Evolutionary conservation across 2,888 invertebrate species (phyloP).

Genomic region (Aspidiotus rigidus): DNA sequence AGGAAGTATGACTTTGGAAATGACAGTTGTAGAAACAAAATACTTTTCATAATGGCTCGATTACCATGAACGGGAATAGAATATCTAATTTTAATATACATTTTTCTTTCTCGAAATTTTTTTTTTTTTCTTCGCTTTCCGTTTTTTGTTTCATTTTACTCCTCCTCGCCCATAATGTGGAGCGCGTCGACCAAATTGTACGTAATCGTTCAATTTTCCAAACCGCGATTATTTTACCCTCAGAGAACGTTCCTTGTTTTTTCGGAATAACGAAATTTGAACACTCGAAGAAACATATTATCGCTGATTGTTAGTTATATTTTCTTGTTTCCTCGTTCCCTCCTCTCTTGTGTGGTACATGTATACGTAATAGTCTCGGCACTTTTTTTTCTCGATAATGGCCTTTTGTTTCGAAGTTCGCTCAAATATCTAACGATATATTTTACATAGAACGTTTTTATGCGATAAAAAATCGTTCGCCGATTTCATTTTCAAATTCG

Average conservation of each 20-base stretch:
- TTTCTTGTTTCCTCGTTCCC: slow-evolving; percentile 3
- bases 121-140: slow-evolving; percentile 2
- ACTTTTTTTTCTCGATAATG: slow-evolving; percentile 20
- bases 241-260: not conserved
- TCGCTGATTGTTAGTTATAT: slow-evolving; percentile 31
- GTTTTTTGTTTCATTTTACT: not conserved
- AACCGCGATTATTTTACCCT: slow-evolving; percentile 29
- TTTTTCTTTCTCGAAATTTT: slow-evolving; percentile 27
- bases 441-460: slow-evolving; percentile 18
- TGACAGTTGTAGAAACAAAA: slow-evolving; percentile 27
- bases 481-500: slow-evolving; percentile 21
- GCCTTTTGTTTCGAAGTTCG: slow-evolving; percentile 17
- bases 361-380: not conserved
- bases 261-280: not conserved
- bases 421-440: not conserved
- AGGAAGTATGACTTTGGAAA: slow-evolving; percentile 17
- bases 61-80: slow-evolving; percentile 34
- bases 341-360: not conserved
- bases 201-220: slow-evolving; percentile 31
- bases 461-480: slow-evolving; percentile 18
- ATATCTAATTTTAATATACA: slow-evolving; percentile 36
- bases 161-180: not conserved
- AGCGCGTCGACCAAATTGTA: slow-evolving; percentile 20
- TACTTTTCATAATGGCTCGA: slow-evolving; percentile 30
- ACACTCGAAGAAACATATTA: slow-evolving; percentile 30